phyloP scores from a whole-genome alignment of 2,888 invertebrate species.

The Alviniconcha strummeri region DNA sequence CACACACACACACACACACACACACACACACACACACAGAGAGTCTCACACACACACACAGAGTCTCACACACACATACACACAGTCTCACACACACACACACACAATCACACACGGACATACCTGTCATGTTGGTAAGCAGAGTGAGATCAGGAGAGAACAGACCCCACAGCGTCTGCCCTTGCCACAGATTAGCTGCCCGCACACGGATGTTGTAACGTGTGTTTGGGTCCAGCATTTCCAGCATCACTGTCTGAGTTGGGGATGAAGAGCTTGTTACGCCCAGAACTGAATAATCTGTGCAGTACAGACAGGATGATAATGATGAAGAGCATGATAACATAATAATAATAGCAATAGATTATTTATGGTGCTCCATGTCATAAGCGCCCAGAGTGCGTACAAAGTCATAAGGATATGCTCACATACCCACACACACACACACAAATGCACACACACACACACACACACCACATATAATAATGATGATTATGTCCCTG shows the following conservation, averaged over 20 bases:
- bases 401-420: too few relatives aligned
- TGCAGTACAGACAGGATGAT: too few relatives aligned
- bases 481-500: too few relatives aligned
- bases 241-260: conserved; percentile 43
- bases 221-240: conserved; percentile 56
- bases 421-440: too few relatives aligned
- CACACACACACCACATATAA: too few relatives aligned
- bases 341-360: too few relatives aligned
- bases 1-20: background rate
- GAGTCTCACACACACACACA: background rate
- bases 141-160: conserved; percentile 47
- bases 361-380: too few relatives aligned
- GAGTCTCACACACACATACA: background rate
- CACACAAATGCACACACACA: too few relatives aligned
- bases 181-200: conserved; percentile 60
- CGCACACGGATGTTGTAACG: conserved; percentile 55
- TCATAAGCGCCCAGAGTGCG: too few relatives aligned
- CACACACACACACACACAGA: background rate
- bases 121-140: conserved; percentile 54
- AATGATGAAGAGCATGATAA: too few relatives aligned
- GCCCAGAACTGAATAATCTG: conserved; percentile 30
- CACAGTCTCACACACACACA: background rate
- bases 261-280: conserved; percentile 38
- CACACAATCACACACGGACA: background rate
- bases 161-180: conserved; percentile 59